phyloP scores from a whole-genome alignment of 1,140 invertebrate species.

The Conus betulinus region DNA sequence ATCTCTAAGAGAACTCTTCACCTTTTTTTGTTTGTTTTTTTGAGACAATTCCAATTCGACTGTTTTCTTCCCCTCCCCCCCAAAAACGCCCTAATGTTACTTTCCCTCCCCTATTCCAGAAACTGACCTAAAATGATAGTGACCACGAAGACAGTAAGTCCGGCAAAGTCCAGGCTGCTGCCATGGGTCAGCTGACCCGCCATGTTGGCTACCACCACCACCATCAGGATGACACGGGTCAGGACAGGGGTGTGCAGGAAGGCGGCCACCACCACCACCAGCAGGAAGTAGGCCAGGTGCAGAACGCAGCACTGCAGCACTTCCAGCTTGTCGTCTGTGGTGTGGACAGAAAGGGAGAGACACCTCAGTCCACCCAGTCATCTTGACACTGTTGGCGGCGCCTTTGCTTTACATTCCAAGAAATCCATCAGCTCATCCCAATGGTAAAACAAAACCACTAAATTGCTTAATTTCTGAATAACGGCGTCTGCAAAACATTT shows the following conservation, averaged over 20 bases:
- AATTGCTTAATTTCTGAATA: too few relatives aligned
- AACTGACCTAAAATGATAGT: slow-evolving; percentile 53
- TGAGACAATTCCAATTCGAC: not conserved
- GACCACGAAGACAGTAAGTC: slow-evolving; percentile 57
- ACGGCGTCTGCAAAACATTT: too few relatives aligned
- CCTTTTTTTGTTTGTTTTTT: not conserved
- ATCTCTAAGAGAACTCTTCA: too few relatives aligned
- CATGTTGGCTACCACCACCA: slow-evolving; percentile 57
- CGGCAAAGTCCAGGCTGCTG: slow-evolving; percentile 57
- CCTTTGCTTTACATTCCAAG: too few relatives aligned
- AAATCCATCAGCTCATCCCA: too few relatives aligned
- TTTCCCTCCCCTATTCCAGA: too few relatives aligned
- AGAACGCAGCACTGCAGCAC: slow-evolving; percentile 61
- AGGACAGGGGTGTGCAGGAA: slow-evolving; percentile 61
- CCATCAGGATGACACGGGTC: slow-evolving; percentile 52
- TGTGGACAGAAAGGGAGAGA: too few relatives aligned
- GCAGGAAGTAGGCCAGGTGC: slow-evolving; percentile 68
- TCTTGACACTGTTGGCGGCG: too few relatives aligned
- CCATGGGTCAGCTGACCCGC: slow-evolving; percentile 54
- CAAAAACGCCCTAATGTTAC: not conserved
- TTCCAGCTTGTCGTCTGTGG: slow-evolving; percentile 64
- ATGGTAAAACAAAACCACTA: too few relatives aligned
- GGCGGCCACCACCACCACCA: slow-evolving; percentile 60
- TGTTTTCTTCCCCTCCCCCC: not conserved
- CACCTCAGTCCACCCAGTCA: too few relatives aligned